Percentiles rank a stretch among this genome's conserved stretches.
Conservation (phyloP, 2,113 vertebrate genomes). For the Crotophaga sulcirostris region DNA sequence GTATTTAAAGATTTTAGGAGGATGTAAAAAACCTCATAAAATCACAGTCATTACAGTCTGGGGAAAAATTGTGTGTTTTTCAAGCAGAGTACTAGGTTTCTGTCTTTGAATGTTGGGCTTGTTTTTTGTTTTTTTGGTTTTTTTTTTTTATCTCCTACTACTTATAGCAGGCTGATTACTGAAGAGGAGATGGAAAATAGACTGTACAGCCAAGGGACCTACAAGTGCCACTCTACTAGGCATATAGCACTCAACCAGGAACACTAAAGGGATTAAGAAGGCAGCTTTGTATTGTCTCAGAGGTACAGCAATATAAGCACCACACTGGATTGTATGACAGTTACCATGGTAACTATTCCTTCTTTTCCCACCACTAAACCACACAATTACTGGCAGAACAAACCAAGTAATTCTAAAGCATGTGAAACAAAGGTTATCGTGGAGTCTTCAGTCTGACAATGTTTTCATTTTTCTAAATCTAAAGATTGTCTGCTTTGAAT, state of each 20-base stretch:
- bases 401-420: background rate
- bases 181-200: conserved; percentile 13
- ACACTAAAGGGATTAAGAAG: conserved; percentile 60
- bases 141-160: background rate
- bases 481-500: background rate
- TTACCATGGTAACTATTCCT: conserved; percentile 58
- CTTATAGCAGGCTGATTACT: background rate
- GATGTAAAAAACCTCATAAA: conserved; percentile 22
- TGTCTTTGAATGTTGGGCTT: background rate
- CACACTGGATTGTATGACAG: conserved; percentile 30
- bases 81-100: background rate
- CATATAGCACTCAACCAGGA: conserved; percentile 40
- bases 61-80: conserved; percentile 28
- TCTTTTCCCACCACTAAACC: background rate
- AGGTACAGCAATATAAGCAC: conserved; percentile 40
- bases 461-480: background rate
- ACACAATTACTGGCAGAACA: background rate
- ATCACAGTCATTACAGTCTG: background rate
- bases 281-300: conserved; percentile 52
- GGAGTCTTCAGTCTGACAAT: background rate
- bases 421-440: background rate
- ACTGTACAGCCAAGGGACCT: conserved; percentile 3
- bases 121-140: background rate
- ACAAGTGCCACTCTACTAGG: conserved; percentile 43
- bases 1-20: conserved; percentile 5